Evolutionary conservation across 2,888 invertebrate species (phyloP), one percentile per base, ranked within the genome.

Genomic region (Pycnomerus fuliginosus): DNA sequence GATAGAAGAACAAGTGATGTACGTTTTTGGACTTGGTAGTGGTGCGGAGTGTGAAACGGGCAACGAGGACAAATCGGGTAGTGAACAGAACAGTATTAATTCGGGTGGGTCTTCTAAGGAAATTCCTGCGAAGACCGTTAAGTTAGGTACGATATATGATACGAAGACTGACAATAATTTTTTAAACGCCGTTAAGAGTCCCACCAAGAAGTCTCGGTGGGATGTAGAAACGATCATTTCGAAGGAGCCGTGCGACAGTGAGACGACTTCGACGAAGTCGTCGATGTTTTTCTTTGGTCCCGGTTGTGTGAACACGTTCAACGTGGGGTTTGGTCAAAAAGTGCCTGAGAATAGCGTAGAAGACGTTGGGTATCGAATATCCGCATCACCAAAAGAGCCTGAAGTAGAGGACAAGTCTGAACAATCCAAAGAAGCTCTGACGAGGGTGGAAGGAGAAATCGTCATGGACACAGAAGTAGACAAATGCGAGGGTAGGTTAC

Each of bases 31-130:
- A 0, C 82, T 82, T 60, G 91, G 90, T 24, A 78, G 71, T 55
- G 91, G 90, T 2, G 73, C 68, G 12, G 84, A 85, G 16, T 88
- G 86, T 65, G 75, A 84, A 44, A 85, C 86, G 2, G 90, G 89
- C 1, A 90, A 89, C 70, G 80, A 75, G 2, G 49, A 55, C 17
- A 35, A 32, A 30, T 31, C 35, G 22, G n/a, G 33, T 14, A 37
- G 25, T 12, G 35, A 36, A 24, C 35, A 31, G 24, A 34, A 33
- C 31, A 35, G 45, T 28, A 37, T 16, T 28, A 38, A 42, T 33
- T 52, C 48, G 37, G 31, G 27, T 43, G 43, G 48, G 43, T 36
- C 52, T 16, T 20, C 23, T 52, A 60, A 32, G 52, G 60, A 56
- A 51, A 59, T 55, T 55, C 53, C 60, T 60, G 51, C 15, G 16